Conservation (phyloP, 2,797 vertebrate genomes). For the Sphenopsis melanotis region DNA sequence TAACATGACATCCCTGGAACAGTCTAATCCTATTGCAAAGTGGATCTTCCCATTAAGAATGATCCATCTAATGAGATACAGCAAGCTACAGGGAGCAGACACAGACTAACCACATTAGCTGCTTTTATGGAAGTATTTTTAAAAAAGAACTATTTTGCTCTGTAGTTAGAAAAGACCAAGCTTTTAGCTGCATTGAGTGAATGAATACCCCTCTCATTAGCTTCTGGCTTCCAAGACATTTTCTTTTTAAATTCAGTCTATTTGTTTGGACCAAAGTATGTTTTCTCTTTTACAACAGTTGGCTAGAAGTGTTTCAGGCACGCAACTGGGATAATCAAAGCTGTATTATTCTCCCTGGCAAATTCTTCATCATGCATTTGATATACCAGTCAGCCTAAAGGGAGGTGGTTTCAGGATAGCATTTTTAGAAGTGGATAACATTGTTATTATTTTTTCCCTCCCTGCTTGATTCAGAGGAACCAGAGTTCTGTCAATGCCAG, state of each 20-base stretch:
- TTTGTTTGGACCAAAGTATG: not conserved
- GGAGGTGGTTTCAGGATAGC: not conserved
- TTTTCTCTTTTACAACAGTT: not conserved
- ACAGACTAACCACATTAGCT: conserved; percentile 10
- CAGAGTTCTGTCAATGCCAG: not conserved
- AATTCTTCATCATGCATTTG: not conserved
- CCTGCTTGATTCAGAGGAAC: conserved; percentile 12
- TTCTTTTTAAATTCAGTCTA: not conserved
- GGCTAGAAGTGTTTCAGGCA: not conserved
- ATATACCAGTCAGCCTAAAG: not conserved
- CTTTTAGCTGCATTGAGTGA: not conserved
- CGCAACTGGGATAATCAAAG: not conserved
- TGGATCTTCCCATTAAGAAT: conserved; percentile 20
- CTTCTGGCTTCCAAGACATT: not conserved
- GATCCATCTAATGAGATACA: not conserved
- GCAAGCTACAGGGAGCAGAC: not conserved
- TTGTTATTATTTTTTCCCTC: conserved; percentile 24
- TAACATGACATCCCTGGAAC: not conserved
- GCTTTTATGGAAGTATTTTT: not conserved
- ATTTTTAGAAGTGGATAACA: not conserved
- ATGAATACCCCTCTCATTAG: not conserved
- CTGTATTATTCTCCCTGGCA: conserved; percentile 33
- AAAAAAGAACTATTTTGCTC: not conserved
- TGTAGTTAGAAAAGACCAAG: not conserved
- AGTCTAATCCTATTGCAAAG: not conserved